phyloP scores from a whole-genome alignment of 1,140 invertebrate species.

The Macrobrachium nipponense region DNA sequence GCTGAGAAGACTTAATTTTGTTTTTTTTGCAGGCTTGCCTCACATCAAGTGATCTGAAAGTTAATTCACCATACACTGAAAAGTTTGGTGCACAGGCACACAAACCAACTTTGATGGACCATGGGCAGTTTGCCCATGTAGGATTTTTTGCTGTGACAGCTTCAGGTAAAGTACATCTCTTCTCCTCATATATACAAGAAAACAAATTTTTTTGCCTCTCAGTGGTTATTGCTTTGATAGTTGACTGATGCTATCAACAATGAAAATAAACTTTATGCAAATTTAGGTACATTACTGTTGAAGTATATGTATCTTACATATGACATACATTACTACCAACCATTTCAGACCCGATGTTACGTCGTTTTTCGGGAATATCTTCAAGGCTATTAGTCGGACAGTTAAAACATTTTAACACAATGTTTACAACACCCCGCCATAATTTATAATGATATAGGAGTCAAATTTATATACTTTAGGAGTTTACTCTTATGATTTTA shows the following conservation, averaged over 20 bases:
- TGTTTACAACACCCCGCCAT: too few species aligned
- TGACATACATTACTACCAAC: too few species aligned
- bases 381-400: too few species aligned
- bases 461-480: too few species aligned
- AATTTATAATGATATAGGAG: too few species aligned
- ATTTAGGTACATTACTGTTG: background rate
- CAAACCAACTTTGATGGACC: slow-evolving; percentile 51
- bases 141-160: slow-evolving; percentile 63
- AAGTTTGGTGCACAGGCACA: slow-evolving; percentile 52
- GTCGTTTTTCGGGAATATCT: too few species aligned
- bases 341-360: too few species aligned
- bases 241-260: slow-evolving; percentile 3
- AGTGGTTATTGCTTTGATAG: background rate
- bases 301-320: too few species aligned
- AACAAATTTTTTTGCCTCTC: background rate
- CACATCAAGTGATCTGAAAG: slow-evolving; percentile 55
- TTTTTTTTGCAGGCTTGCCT: slow-evolving; percentile 28
- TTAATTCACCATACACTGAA: slow-evolving; percentile 55
- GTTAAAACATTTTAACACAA: too few species aligned
- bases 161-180: slow-evolving; percentile 48
- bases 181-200: background rate
- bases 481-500: too few species aligned
- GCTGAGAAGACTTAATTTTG: background rate
- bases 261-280: too few species aligned
- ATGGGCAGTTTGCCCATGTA: slow-evolving; percentile 53